Base-by-base conservation (phyloP, 2,113 vertebrate genomes). In the Poeciliopsis prolifica region DNA sequence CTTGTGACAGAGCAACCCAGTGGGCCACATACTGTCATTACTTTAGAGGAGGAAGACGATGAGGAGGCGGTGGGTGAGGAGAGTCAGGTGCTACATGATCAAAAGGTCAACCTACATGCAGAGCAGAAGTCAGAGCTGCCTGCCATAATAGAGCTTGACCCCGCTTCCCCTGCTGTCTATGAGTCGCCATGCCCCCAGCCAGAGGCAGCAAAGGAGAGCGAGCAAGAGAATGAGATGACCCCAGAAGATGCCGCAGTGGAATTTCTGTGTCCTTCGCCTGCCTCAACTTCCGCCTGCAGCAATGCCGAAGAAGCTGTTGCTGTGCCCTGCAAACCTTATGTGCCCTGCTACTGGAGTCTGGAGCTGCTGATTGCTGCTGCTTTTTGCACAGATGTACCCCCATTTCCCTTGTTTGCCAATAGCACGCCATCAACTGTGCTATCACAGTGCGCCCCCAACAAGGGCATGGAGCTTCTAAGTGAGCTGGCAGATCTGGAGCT, bases 381-480 rank as follows among this genome's bases (percentile, higher is more conserved):
- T 62, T 95, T 98, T 72, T 92, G 95, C 80, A 88, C 93, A 93
- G 90, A 97, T 87, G 82, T 96, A 92, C 92, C 94, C 90, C 87
- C 96, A 65, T 9, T 91, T 73, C 13, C 77, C 84, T 66, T 88
- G 82, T 79, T 91, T 24, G 85, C 90, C 76, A 83, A 81, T 51
- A 87, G 79, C 75, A n/a, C 83, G 24, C 84, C 89, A 19, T 82
- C 86, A 48, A 78, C 77, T 70, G 74, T 37, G 66, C 79, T 82
- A 0, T 90, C 94, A 1, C 86, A 37, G 51, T 94, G 95, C 82
- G 94, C 94, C 87, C 93, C 94, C 82, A 94, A 95, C 3, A 95
- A 95, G 1, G 97, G 97, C 68, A 97, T 99, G 37, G 95, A 96
- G 86, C 95, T 99, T 85, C 96, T 99, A 76, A 98, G 97, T 5